phyloP scores from a whole-genome alignment of 2,797 vertebrate genomes.

The Tenualosa ilisha region DNA sequence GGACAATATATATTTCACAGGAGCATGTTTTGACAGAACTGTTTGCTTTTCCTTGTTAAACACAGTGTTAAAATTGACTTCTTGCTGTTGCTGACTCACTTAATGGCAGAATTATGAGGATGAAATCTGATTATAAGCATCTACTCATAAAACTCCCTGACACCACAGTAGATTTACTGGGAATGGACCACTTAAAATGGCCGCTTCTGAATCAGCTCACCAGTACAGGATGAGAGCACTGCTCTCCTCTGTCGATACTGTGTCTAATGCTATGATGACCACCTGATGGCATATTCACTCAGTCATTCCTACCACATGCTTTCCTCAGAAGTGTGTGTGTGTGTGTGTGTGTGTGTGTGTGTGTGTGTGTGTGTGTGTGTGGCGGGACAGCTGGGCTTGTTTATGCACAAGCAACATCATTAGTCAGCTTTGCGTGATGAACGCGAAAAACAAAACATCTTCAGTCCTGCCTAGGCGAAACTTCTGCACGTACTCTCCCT shows the following conservation, averaged over 20 bases:
- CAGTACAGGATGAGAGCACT: neutral
- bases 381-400: neutral
- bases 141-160: neutral
- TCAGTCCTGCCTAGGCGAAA: neutral
- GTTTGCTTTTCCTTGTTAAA: neutral
- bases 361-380: neutral
- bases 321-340: too few species aligned
- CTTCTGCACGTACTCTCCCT: neutral
- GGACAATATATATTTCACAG: neutral
- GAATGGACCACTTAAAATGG: neutral
- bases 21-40: neutral
- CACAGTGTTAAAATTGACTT: neutral
- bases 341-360: too few species aligned
- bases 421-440: slow-evolving; percentile 6
- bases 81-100: neutral
- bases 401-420: slow-evolving; percentile 18
- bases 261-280: neutral
- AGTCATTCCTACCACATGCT: neutral
- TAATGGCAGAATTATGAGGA: neutral
- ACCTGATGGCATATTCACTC: neutral
- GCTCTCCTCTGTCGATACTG: neutral
- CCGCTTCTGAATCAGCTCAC: neutral
- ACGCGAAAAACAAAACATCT: neutral
- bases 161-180: neutral
- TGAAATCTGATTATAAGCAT: neutral